Conservation (phyloP, 2,113 vertebrate species). For the Chionomys nivalis region DNA sequence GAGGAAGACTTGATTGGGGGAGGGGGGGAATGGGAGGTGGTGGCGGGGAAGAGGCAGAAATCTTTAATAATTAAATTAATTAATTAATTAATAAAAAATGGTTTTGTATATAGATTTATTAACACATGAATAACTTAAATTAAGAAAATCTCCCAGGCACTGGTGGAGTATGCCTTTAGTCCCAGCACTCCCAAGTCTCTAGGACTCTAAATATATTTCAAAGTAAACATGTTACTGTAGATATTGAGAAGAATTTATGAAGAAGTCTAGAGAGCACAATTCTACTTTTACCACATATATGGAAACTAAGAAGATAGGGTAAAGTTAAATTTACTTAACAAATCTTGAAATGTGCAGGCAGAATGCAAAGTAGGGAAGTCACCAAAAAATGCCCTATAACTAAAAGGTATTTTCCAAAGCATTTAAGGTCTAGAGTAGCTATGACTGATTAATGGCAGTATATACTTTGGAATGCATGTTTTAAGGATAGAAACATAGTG, state of each 20-base stretch:
- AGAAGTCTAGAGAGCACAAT: not conserved
- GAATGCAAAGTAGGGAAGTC: not conserved
- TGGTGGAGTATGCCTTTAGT: not conserved
- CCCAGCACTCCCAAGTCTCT: not conserved
- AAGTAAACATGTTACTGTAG: not conserved
- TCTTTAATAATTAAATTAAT: no score
- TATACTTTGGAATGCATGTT: not conserved
- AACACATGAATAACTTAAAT: constrained; percentile 17
- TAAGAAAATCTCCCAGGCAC: not conserved
- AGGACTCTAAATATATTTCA: not conserved
- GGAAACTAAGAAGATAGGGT: not conserved
- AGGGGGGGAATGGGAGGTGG: no score
- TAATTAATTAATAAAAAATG: no score
- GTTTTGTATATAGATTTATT: not conserved
- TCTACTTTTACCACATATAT: not conserved
- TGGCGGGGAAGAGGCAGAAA: no score
- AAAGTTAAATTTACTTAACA: not conserved
- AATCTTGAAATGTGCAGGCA: not conserved
- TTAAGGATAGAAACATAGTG: not conserved
- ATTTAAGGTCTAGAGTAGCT: constrained; percentile 5
- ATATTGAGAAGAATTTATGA: not conserved
- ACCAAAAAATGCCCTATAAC: not conserved
- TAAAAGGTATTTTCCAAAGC: not conserved
- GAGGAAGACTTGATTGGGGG: no score
- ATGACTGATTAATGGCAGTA: constrained; percentile 16